Evolutionary conservation across 2,113 vertebrate genomes (phyloP).

Genomic region (Machaerirhynchus nigripectus): DNA sequence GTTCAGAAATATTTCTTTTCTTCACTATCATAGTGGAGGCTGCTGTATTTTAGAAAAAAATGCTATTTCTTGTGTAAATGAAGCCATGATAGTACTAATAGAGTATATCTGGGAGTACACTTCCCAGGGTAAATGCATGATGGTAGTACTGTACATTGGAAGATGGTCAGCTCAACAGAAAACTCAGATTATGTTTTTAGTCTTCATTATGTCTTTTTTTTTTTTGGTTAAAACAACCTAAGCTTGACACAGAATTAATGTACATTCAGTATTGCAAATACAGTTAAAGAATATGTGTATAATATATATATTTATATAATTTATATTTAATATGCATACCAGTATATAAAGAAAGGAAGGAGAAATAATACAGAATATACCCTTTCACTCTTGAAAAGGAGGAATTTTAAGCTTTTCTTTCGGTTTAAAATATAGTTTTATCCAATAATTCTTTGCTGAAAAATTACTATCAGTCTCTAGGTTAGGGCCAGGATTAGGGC

Average conservation of each 20-base stretch:
- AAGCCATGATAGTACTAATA: neutral
- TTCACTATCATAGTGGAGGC: neutral
- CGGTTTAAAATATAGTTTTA: neutral
- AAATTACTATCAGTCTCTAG: neutral
- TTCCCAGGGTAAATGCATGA: neutral
- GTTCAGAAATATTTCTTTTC: slow-evolving; percentile 35
- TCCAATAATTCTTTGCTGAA: neutral
- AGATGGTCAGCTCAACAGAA: slow-evolving; percentile 27
- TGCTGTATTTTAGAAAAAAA: slow-evolving; percentile 41
- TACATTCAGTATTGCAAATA: neutral
- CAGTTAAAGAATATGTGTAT: neutral
- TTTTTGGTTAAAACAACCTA: neutral
- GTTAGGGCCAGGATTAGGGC: neutral
- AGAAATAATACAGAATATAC: neutral
- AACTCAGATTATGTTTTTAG: neutral
- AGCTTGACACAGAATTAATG: neutral
- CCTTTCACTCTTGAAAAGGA: neutral
- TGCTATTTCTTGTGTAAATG: slow-evolving; percentile 24
- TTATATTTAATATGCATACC: neutral
- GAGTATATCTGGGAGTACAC: slow-evolving; percentile 12
- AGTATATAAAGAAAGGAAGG: neutral
- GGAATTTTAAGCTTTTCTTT: neutral
- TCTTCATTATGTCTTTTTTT: neutral
- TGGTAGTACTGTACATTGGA: neutral
- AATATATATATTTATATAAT: neutral